Evolutionary conservation across 2,113 vertebrate genomes (phyloP), one percentile per base, ranked within the genome.

Genomic region (Chloroceryle aenea): DNA sequence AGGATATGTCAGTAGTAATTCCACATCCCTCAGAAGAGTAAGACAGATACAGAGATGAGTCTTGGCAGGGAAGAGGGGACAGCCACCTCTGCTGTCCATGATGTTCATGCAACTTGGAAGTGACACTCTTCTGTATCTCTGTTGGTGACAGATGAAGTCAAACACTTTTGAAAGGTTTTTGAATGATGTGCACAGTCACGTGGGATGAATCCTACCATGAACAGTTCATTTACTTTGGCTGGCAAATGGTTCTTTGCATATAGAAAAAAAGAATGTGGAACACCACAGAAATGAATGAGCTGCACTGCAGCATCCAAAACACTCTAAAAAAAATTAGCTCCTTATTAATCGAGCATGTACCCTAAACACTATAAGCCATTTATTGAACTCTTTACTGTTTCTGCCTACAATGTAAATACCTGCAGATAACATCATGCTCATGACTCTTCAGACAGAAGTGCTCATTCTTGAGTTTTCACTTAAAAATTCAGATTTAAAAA

Each of bases 151-250:
- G 36, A 66, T 42, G 53, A 83, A 91, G 63, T 42, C 47, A 55
- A 80, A 77, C 20, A 56, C 26, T 43, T 29, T 63, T 0, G 0
- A 45, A 72, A 62, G 9, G 13, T 25, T 88, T 79, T 66, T 45
- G 76, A 87, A 0, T 14, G n/a, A 73, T 71, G 34, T n/a, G 8
- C 45, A 47, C 19, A 78, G 19, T 27, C 53, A 36, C 0, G 0
- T 45, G 62, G 30, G 40, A 76, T 40, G 48, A 87, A 89, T 75
- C 36, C 62, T 68, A 12, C 30, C 67, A 66, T 18, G 21, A 74
- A 2, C 6, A 42, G 18, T 9, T 55, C 48, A 16, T 17, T 72
- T 68, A 14, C 30, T 52, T 45, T 26, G 22, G 21, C 4, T 55
- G 17, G 12, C 34, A 69, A 88, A 32, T 27, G 56, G 5, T 42